These are phyloP conservation scores for Drosophila sordidula DNA, from an alignment of 2,888 invertebrate species.

Conservation along the genomic window DNA sequence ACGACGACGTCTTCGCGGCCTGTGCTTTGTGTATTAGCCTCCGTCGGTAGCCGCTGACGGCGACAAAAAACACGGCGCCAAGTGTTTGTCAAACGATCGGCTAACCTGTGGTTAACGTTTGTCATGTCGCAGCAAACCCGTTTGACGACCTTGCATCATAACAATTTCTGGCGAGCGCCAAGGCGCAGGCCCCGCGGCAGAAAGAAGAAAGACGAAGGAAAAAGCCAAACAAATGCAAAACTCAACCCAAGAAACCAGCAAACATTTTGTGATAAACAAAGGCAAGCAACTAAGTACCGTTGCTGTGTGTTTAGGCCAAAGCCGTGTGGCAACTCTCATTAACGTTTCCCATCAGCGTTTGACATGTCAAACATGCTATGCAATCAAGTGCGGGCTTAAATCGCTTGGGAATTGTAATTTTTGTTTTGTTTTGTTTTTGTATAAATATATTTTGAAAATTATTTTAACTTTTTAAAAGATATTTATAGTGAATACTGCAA, in stretches of 20 bases:
- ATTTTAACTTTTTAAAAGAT: too few relatives aligned
- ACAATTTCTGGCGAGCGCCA: conserved; percentile 61
- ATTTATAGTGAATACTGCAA: too few relatives aligned
- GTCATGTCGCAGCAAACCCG: conserved; percentile 74
- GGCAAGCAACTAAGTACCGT: conserved; percentile 27
- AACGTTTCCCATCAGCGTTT: background rate
- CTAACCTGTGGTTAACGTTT: conserved; percentile 75
- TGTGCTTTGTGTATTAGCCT: conserved; percentile 25
- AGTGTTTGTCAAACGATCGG: conserved; percentile 81
- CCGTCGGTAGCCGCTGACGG: conserved; percentile 69
- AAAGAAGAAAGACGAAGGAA: background rate
- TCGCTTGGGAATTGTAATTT: conserved; percentile 11
- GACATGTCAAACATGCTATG: background rate
- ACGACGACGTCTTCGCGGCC: conserved; percentile 21
- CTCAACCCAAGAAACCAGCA: conserved; percentile 36
- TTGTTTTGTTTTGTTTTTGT: too few relatives aligned
- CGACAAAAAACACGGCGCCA: conserved; percentile 78
- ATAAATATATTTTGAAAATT: too few relatives aligned
- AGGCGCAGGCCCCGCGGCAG: conserved; percentile 6
- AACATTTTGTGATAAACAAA: conserved; percentile 37
- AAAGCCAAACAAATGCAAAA: conserved; percentile 76
- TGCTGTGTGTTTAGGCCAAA: conserved; percentile 7
- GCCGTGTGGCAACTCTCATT: conserved; percentile 15
- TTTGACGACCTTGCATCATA: conserved; percentile 84
- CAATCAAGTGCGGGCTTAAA: background rate